phyloP scores from a whole-genome alignment of 2,113 vertebrate genomes.

The Cepphus grylle region DNA sequence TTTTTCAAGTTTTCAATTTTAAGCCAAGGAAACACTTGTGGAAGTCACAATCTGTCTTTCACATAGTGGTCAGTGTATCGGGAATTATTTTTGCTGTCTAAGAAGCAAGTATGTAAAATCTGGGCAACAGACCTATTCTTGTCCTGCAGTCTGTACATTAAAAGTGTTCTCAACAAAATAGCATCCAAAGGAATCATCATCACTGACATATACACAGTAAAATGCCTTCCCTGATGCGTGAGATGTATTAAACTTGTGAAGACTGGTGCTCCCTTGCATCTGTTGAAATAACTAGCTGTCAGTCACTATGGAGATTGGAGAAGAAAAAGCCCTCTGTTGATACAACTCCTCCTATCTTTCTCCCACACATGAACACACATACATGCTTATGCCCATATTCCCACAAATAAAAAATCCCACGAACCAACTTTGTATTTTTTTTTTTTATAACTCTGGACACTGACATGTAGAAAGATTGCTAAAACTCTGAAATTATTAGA shows the following conservation, averaged over 20 bases:
- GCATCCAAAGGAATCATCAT: not conserved
- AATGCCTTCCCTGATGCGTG: not conserved
- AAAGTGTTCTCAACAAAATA: not conserved
- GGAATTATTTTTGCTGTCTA: not conserved
- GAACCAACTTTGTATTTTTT: too few relatives aligned
- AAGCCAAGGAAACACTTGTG: not conserved
- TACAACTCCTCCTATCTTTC: not conserved
- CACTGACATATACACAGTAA: not conserved
- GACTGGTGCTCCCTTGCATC: not conserved
- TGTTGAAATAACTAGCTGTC: not conserved
- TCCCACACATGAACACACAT: not conserved
- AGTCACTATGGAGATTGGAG: not conserved
- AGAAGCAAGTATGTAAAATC: not conserved
- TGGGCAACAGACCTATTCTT: not conserved
- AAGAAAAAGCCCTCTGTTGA: not conserved
- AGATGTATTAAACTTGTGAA: not conserved
- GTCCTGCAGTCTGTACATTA: not conserved
- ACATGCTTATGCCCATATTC: not conserved
- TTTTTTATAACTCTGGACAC: not conserved
- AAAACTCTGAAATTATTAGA: not conserved
- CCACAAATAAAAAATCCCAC: not conserved
- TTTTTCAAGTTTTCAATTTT: not conserved
- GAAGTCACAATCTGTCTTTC: not conserved
- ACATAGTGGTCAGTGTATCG: not conserved
- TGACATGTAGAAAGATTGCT: not conserved